Evolutionary conservation across 92 coral and sea anemone species (phyloP), one percentile per base, ranked within the genome.

Genomic region (Nematostella vectensis): DNA sequence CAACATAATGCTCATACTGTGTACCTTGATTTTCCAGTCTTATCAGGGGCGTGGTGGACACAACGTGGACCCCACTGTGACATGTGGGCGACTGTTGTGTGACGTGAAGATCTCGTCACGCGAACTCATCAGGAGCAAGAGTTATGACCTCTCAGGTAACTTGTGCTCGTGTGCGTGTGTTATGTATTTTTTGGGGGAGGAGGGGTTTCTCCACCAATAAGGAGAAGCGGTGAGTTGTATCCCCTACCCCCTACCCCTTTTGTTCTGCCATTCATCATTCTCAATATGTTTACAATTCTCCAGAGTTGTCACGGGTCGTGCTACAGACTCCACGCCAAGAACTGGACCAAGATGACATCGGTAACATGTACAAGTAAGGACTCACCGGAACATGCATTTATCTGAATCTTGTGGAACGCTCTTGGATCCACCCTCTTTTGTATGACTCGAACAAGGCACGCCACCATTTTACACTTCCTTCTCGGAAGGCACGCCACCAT

Each of bases 141-240:
- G 98, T 59, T 91, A 91, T 45, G 95, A 91, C 63, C 73, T 91
- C n/a, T 81, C 85, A 78, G 98, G 98, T 91, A 9, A 4, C 68
- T 42, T 11, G 0, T 19, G 15, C 30, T 16, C 22, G 1, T 15
- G 0, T 30, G 13, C 15, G 40, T 15, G 40, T 33, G 40, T 6
- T 33, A n/a, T n/a, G n/a, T n/a, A n/a, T n/a, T n/a, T n/a, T n/a
- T n/a, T n/a, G n/a, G n/a, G n/a, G n/a, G n/a, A n/a, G n/a, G n/a
- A n/a, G n/a, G n/a, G n/a, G n/a, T n/a, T n/a, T n/a, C n/a, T n/a
- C n/a, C n/a, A n/a, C n/a, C n/a, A n/a, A n/a, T n/a, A n/a, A n/a
- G n/a, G n/a, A n/a, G n/a, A n/a, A n/a, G n/a, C n/a, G n/a, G n/a
- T n/a, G n/a, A n/a, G n/a, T n/a, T n/a, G n/a, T n/a, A n/a, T n/a